Base-by-base conservation (phyloP, 2,888 invertebrate genomes). In the Brachyptera putata region DNA sequence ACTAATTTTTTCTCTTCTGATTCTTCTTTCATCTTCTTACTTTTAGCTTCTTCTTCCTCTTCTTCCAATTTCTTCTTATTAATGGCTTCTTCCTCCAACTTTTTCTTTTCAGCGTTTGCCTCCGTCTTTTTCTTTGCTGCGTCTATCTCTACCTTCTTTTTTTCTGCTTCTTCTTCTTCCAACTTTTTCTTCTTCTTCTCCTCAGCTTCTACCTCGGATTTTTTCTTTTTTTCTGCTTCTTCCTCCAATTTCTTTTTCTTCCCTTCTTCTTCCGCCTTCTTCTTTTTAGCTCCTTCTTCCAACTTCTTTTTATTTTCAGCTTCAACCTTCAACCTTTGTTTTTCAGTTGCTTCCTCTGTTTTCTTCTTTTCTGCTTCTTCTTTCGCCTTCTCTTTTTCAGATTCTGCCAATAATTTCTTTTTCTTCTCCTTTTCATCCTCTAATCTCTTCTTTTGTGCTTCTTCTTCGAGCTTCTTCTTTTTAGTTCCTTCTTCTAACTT, bases 271-370 rank as follows among this genome's bases (percentile, higher is more conserved):
- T 61, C 69, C 66, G 36, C 69, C 64, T 58, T 67, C 66, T 43
- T 69, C 70, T 60, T 73, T 70, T 64, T 75, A 73, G 62, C 65
- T 63, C 72, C 74, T 73, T 71, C 64, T 61, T 61, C 64, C 65
- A 75, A 75, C 68, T 74, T 75, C 65, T 68, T 72, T 14, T 71
- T 72, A 57, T 72, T 73, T 43, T 70, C 70, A 4, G 75, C 74
- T 1, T 75, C 71, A 24, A 76, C 67, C 67, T 75, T 58, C 64
- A 66, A 14, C 57, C 64, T 56, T 25, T 73, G 55, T 73, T 65
- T 67, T 74, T 75, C 65, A 72, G 65, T 64, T 73, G 75, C 16
- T 72, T 74, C 63, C 73, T 74, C 63, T 71, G 73, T 65, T 72
- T 74, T 48, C 71, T 73, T 67, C 71, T 75, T 68, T 72, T 73